Percentiles rank a stretch among this genome's conserved stretches.
Evolutionary conservation across 1,140 invertebrate species (phyloP).

Genomic region (Plectrocnemia conspersa): DNA sequence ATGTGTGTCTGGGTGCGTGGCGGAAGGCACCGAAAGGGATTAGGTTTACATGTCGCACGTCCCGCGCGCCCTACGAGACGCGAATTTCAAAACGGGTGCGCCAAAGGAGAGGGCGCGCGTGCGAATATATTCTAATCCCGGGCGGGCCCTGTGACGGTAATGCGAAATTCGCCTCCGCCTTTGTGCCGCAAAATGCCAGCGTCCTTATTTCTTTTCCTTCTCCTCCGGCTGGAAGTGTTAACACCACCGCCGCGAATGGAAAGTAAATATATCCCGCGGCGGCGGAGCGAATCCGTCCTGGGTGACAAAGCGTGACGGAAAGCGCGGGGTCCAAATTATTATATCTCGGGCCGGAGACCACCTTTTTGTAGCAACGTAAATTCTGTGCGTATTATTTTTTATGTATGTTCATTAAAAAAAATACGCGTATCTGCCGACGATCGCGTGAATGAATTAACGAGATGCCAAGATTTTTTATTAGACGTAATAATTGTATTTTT

Average conservation of each 20-base stretch:
- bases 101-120: conserved; percentile 17
- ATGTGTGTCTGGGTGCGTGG: conserved; percentile 1
- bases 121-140: conserved; percentile 22
- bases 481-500: too few species aligned
- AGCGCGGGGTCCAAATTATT: too few species aligned
- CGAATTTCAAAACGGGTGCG: conserved; percentile 15
- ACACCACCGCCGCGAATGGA: background rate
- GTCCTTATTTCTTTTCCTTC: too few species aligned
- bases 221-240: too few species aligned
- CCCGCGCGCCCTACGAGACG: conserved; percentile 10
- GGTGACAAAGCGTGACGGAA: too few species aligned
- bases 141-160: conserved; percentile 2
- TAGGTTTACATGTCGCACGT: conserved; percentile 21
- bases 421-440: too few species aligned
- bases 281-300: background rate
- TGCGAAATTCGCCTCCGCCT: conserved; percentile 8
- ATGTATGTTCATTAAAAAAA: too few species aligned
- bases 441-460: too few species aligned
- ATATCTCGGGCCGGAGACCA: too few species aligned
- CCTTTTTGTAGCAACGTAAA: too few species aligned
- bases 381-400: too few species aligned
- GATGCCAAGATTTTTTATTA: too few species aligned
- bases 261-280: background rate
- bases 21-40: conserved; percentile 11
- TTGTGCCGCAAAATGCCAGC: conserved; percentile 11